Evolutionary conservation across 2,797 vertebrate genomes (phyloP).

Genomic region (Aphelocoma californica): DNA sequence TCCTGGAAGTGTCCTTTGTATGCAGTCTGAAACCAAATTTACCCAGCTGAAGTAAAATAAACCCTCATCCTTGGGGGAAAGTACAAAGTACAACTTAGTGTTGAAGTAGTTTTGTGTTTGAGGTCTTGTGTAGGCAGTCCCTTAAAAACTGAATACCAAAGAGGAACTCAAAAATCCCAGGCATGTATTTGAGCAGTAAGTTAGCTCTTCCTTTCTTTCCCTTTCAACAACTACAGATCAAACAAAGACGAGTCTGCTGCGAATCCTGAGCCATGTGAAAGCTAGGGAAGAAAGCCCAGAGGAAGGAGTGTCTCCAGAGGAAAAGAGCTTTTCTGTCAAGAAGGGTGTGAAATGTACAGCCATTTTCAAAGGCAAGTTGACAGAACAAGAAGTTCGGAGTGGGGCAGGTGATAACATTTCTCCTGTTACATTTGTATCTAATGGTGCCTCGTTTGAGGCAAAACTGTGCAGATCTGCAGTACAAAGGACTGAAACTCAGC

Average conservation of each 20-base stretch:
- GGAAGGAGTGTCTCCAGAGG: conserved; percentile 32
- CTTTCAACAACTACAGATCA: conserved; percentile 65
- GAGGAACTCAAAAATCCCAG: neutral
- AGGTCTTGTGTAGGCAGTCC: neutral
- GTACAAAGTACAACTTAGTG: neutral
- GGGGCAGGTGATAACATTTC: neutral
- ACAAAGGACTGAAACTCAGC: neutral
- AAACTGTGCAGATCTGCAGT: neutral
- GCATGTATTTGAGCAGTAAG: neutral
- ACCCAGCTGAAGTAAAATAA: neutral
- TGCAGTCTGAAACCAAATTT: neutral
- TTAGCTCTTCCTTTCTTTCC: neutral
- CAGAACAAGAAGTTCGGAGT: neutral
- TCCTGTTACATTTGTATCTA: neutral
- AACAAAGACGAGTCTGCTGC: conserved; percentile 74
- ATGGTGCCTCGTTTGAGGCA: neutral
- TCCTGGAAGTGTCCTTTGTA: neutral
- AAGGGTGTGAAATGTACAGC: neutral
- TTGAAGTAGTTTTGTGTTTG: neutral
- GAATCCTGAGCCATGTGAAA: conserved; percentile 42
- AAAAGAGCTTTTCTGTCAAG: neutral
- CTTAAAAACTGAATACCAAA: neutral
- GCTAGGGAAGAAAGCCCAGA: conserved; percentile 8
- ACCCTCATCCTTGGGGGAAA: neutral
- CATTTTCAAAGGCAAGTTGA: conserved; percentile 56